Evolutionary conservation across 2,113 vertebrate genomes (phyloP).

Genomic region (Oplegnathus fasciatus): DNA sequence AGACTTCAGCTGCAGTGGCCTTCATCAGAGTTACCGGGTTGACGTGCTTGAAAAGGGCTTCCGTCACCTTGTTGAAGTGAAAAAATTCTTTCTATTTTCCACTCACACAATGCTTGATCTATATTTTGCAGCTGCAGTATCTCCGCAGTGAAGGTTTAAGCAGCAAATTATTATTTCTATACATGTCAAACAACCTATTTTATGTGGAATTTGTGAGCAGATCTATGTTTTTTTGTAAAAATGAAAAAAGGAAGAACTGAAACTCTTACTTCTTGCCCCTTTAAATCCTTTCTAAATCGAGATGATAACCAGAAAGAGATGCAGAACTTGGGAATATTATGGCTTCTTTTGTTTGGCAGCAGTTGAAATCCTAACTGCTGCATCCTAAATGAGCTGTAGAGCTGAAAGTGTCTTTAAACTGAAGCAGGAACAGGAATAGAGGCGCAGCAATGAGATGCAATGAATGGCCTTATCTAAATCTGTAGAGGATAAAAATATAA

Average conservation of each 20-base stretch:
- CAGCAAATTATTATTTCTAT: constrained; percentile 17
- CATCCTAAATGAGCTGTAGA: constrained; percentile 41
- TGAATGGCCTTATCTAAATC: constrained; percentile 64
- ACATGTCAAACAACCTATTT: not conserved
- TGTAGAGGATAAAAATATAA: constrained; percentile 65
- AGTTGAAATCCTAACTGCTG: constrained; percentile 36
- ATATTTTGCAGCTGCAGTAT: constrained; percentile 39
- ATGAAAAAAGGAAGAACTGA: not conserved
- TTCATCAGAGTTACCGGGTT: constrained; percentile 36
- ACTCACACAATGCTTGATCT: constrained; percentile 3
- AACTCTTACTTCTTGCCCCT: not conserved
- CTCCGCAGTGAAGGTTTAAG: not conserved
- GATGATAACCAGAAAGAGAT: constrained; percentile 20
- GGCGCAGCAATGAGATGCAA: constrained; percentile 32
- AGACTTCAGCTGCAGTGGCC: constrained; percentile 44
- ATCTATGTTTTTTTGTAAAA: not conserved
- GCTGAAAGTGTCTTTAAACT: constrained; percentile 58
- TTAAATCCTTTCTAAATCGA: constrained; percentile 37
- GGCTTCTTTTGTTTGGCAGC: constrained; percentile 33
- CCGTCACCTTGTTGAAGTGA: constrained; percentile 25
- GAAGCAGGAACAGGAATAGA: constrained; percentile 36
- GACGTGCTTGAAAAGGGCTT: constrained; percentile 6
- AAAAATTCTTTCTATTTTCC: constrained; percentile 8
- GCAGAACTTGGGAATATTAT: constrained; percentile 29
- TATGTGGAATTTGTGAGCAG: not conserved